These are phyloP conservation scores for Bibio marci DNA, from an alignment of 2,888 invertebrate species.

Conservation along the genomic window DNA sequence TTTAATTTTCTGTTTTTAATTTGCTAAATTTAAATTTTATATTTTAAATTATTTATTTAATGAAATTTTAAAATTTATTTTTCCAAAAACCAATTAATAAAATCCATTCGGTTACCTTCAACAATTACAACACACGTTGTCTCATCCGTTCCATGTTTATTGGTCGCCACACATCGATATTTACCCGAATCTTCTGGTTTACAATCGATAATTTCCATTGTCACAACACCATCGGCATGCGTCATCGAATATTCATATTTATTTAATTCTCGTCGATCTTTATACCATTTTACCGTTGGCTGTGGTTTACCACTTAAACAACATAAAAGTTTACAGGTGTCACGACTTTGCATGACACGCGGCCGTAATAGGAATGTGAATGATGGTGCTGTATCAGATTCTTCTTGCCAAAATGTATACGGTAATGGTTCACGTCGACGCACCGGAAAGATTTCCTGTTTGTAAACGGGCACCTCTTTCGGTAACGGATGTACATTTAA, in stretches of 20 bases:
- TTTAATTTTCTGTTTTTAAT: too few species aligned
- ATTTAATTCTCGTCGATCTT: conserved; percentile 81
- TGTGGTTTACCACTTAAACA: conserved; percentile 89
- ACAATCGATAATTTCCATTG: conserved; percentile 91
- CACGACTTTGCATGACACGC: conserved; percentile 91
- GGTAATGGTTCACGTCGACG: conserved; percentile 58
- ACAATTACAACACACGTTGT: conserved; percentile 91
- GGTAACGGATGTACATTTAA: conserved; percentile 74
- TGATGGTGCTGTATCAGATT: conserved; percentile 80
- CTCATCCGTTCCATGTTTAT: conserved; percentile 87
- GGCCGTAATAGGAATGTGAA: conserved; percentile 98
- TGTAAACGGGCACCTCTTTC: conserved; percentile 27
- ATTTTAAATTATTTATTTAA: too few species aligned
- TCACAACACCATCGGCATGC: conserved; percentile 87
- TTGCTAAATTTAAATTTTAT: too few species aligned
- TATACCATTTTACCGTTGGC: conserved; percentile 84
- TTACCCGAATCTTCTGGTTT: conserved; percentile 90
- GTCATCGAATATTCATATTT: conserved; percentile 83
- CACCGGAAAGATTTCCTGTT: conserved; percentile 51
- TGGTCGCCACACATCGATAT: conserved; percentile 86
- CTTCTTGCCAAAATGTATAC: conserved; percentile 73
- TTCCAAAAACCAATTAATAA: too few species aligned
- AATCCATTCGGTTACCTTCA: conserved; percentile 65
- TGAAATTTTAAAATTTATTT: too few species aligned
- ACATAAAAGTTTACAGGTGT: conserved; percentile 94